A percentile compares a stretch with the other conserved stretches of the same genome.
phyloP scores from a whole-genome alignment of 2,888 invertebrate genomes.

The Spilarctia lutea region DNA sequence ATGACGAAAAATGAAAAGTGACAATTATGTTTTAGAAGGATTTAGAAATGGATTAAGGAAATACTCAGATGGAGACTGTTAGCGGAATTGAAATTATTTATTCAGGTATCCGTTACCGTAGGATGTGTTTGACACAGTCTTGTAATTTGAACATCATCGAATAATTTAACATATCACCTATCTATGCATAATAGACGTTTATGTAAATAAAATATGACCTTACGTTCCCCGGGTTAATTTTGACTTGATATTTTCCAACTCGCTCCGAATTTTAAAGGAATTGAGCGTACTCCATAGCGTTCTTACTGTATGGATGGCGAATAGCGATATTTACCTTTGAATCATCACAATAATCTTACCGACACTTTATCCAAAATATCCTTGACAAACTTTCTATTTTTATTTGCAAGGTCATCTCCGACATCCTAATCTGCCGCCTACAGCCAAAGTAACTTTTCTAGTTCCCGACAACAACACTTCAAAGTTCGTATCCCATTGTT shows the following conservation, averaged over 20 bases:
- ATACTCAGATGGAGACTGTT: background rate
- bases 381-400: constrained; percentile 25
- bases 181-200: no score
- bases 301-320: background rate
- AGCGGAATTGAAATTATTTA: background rate
- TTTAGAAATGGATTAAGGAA: background rate
- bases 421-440: constrained; percentile 22
- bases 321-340: background rate
- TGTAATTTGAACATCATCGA: no score
- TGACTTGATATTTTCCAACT: no score
- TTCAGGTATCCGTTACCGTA: background rate
- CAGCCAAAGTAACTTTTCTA: constrained; percentile 32
- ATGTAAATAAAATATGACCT: no score
- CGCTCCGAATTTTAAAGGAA: no score
- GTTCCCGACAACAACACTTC: constrained; percentile 29
- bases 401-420: constrained; percentile 31
- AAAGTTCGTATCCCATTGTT: constrained; percentile 18
- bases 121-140: background rate
- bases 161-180: no score
- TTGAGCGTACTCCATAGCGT: no score
- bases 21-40: constrained; percentile 32
- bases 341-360: constrained; percentile 9
- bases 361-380: constrained; percentile 4
- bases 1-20: constrained; percentile 25
- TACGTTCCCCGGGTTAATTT: no score